Conservation (phyloP, 2,797 vertebrate species). For the Lacerta viridis region DNA sequence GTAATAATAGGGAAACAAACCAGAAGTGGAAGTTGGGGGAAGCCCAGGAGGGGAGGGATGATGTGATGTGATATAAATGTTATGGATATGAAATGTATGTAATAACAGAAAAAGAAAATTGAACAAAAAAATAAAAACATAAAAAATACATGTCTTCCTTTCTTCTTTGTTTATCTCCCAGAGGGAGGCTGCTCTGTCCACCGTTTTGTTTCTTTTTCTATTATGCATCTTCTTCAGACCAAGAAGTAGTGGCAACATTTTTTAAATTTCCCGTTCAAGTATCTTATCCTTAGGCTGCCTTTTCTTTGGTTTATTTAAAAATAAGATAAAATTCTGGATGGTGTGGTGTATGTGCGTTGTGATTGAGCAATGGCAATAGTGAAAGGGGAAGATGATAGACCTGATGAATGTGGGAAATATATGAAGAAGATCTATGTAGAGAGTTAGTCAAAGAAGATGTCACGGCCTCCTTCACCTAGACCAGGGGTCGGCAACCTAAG, state of each 20-base stretch:
- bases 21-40: too few relatives aligned
- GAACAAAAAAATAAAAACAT: too few relatives aligned
- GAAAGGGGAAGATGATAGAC: neutral
- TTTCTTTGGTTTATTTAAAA: neutral
- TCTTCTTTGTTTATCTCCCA: constrained; percentile 9
- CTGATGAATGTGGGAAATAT: neutral
- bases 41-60: too few relatives aligned
- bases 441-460: too few relatives aligned
- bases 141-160: neutral
- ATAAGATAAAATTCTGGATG: neutral
- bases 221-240: constrained; percentile 3
- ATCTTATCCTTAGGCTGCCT: neutral
- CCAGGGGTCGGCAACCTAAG: too few relatives aligned
- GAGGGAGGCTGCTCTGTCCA: constrained; percentile 22
- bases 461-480: too few relatives aligned
- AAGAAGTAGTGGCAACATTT: constrained; percentile 12
- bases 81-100: too few relatives aligned
- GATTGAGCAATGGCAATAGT: neutral
- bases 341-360: neutral
- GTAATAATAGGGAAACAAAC: too few relatives aligned
- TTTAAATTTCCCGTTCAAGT: neutral
- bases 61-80: too few relatives aligned
- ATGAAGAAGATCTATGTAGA: neutral
- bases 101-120: too few relatives aligned
- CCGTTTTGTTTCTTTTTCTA: neutral